Evolutionary conservation across 1,140 invertebrate species (phyloP).

Genomic region (Brachionus plicatilis): DNA sequence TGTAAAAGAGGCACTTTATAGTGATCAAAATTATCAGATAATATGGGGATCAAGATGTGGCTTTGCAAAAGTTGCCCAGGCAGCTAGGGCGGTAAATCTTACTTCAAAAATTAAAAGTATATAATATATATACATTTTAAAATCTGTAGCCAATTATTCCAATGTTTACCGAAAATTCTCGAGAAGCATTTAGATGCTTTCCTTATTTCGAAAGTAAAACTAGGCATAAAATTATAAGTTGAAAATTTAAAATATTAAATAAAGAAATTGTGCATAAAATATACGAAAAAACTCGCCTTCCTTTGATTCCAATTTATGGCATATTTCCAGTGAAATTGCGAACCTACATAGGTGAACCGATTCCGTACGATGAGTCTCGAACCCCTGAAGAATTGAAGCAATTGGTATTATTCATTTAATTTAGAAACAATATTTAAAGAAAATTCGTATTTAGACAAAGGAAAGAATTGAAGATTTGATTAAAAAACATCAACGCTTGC

Average conservation of each 20-base stretch:
- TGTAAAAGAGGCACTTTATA: conserved; percentile 91
- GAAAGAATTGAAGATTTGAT: conserved; percentile 69
- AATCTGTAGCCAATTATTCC: conserved; percentile 73
- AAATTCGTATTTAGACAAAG: conserved; percentile 62
- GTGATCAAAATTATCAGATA: conserved; percentile 74
- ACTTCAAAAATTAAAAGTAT: not conserved
- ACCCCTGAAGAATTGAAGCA: conserved; percentile 72
- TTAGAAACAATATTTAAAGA: conserved; percentile 26
- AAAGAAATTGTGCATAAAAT: conserved; percentile 57
- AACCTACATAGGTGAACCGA: conserved; percentile 79
- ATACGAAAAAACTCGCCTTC: conserved; percentile 75
- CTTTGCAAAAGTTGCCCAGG: conserved; percentile 91
- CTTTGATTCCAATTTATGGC: conserved; percentile 88
- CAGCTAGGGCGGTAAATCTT: conserved; percentile 74
- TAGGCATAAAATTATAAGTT: not conserved
- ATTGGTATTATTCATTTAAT: conserved; percentile 61
- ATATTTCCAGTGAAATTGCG: conserved; percentile 93
- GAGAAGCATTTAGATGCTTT: conserved; percentile 78
- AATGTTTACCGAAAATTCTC: conserved; percentile 89
- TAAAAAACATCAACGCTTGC: conserved; percentile 71
- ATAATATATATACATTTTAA: not conserved
- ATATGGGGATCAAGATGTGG: conserved; percentile 89
- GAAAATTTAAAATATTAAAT: too few species aligned
- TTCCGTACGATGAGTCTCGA: conserved; percentile 66
- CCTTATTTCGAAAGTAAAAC: conserved; percentile 48